These are phyloP conservation scores for Takifugu bimaculatus DNA, from an alignment of 2,113 vertebrate genomes.

Conservation along the genomic window DNA sequence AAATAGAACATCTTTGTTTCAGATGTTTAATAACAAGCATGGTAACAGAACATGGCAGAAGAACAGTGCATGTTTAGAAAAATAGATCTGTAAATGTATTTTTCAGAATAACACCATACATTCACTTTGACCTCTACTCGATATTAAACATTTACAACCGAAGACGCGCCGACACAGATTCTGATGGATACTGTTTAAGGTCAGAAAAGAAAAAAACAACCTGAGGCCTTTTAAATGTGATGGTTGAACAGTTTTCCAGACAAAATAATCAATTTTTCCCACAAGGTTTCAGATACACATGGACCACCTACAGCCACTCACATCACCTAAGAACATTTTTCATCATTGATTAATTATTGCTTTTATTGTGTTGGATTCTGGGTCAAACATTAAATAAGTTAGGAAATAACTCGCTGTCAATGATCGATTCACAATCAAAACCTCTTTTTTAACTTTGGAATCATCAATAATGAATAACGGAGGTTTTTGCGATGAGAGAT, in stretches of 20 bases:
- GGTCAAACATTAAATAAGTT: constrained; percentile 17
- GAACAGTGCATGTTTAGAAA: constrained; percentile 73
- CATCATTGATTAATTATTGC: background rate
- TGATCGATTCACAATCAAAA: constrained; percentile 43
- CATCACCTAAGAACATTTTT: constrained; percentile 20
- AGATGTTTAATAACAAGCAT: constrained; percentile 73
- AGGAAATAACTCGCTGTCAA: constrained; percentile 13
- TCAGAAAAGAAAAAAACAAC: constrained; percentile 40
- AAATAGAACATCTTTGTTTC: constrained; percentile 54
- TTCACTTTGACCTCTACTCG: constrained; percentile 53
- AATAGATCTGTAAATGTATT: constrained; percentile 75
- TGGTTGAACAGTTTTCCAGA: constrained; percentile 12
- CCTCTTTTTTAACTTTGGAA: constrained; percentile 48
- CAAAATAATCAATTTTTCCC: constrained; percentile 15
- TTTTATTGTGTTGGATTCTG: constrained; percentile 7
- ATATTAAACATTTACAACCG: constrained; percentile 66
- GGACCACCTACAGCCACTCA: constrained; percentile 32
- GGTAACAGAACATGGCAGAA: constrained; percentile 61
- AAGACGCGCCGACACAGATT: constrained; percentile 37
- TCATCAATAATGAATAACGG: constrained; percentile 11
- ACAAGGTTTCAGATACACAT: constrained; percentile 32
- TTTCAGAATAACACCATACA: constrained; percentile 65
- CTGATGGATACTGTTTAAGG: constrained; percentile 11
- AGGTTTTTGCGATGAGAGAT: constrained; percentile 27
- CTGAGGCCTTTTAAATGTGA: constrained; percentile 39